Conservation (phyloP, 2,113 vertebrate species). For the Syngnathoides biaculeatus region DNA sequence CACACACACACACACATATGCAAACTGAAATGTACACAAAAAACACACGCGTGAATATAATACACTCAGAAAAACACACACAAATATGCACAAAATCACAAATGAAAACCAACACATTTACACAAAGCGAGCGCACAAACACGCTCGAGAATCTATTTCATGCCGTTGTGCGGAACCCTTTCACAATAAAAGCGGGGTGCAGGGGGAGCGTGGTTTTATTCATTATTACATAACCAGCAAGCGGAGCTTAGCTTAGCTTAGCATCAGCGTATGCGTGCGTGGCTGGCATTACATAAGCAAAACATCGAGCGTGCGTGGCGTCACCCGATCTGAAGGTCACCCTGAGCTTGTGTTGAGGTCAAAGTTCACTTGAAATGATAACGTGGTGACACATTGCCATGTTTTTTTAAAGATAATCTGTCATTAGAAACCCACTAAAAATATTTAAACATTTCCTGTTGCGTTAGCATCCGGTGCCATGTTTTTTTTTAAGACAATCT, state of each 20-base stretch:
- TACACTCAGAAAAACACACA: slow-evolving; percentile 17
- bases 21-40: background rate
- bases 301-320: background rate
- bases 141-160: slow-evolving; percentile 6
- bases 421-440: background rate
- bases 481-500: background rate
- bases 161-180: background rate
- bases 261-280: background rate
- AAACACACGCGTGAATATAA: background rate
- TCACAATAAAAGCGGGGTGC: background rate
- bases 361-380: slow-evolving; percentile 1
- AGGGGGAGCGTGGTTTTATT: background rate
- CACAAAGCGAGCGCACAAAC: background rate
- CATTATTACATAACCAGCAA: background rate
- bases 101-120: background rate
- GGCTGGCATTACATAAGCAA: background rate
- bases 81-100: slow-evolving; percentile 3
- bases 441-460: too few relatives aligned
- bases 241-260: background rate
- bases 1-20: slow-evolving; percentile 13
- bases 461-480: background rate
- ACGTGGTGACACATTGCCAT: background rate
- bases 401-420: background rate
- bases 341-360: slow-evolving; percentile 2
- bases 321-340: background rate